Conservation (phyloP, 2,888 invertebrate genomes). For the Meiosimyza platycephala region DNA sequence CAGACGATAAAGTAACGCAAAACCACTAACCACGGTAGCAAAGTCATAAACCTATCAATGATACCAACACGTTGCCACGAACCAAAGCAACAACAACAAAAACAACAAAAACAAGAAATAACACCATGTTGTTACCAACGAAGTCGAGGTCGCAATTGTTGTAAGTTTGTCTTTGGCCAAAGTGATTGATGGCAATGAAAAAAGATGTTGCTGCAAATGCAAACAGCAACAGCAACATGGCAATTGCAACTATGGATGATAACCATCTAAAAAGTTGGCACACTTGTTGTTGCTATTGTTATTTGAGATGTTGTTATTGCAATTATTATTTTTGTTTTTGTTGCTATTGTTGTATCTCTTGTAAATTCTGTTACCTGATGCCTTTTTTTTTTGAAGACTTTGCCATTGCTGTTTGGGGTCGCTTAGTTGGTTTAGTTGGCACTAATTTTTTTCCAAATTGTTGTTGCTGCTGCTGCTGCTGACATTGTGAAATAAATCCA, state of each 20-base stretch:
- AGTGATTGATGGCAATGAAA: conserved; percentile 31
- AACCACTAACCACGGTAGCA: conserved; percentile 27
- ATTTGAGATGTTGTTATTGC: neutral
- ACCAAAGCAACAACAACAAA: conserved; percentile 12
- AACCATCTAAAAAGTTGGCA: neutral
- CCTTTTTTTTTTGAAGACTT: too few species aligned
- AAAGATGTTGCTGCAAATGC: conserved; percentile 14
- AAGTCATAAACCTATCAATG: conserved; percentile 34
- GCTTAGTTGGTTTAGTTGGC: neutral
- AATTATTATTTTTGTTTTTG: neutral
- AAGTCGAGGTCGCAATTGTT: conserved; percentile 14
- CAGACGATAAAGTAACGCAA: conserved; percentile 6
- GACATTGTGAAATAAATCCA: neutral
- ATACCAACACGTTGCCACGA: conserved; percentile 7
- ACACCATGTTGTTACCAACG: neutral
- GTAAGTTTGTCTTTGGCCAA: conserved; percentile 11
- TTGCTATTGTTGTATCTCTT: too few species aligned
- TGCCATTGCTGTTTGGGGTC: too few species aligned
- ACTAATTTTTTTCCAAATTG: neutral
- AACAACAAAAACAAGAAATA: conserved; percentile 4
- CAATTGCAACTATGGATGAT: neutral
- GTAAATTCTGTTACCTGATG: too few species aligned
- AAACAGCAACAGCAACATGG: conserved; percentile 7
- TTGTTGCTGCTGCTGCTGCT: neutral
- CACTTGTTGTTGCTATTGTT: conserved; percentile 16